Conservation (phyloP, 2,888 invertebrate species). For the Blomia tropicalis region DNA sequence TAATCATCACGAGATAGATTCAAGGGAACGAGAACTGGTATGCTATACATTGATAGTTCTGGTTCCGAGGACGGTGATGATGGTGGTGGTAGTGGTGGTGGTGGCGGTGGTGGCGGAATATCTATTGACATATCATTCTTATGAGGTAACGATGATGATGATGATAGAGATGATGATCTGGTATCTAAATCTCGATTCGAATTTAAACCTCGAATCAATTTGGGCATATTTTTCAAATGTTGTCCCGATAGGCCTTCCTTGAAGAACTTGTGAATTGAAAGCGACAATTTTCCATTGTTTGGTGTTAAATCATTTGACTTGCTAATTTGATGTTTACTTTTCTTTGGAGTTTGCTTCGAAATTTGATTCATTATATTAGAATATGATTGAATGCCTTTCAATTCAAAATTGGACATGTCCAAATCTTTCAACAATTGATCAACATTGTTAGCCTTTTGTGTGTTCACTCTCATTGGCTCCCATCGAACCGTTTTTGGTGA, state of each 20-base stretch:
- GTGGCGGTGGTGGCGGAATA: neutral
- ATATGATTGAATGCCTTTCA: neutral
- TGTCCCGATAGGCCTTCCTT: neutral
- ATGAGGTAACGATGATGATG: neutral
- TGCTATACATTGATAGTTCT: neutral
- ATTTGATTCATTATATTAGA: neutral
- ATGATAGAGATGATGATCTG: neutral
- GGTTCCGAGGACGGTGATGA: neutral
- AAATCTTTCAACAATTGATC: neutral
- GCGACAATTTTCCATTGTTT: neutral
- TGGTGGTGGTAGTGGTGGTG: neutral
- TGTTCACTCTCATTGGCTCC: neutral
- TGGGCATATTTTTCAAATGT: neutral
- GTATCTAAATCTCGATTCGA: neutral
- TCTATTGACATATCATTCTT: neutral
- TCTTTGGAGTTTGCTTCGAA: neutral
- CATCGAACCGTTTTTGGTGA: neutral
- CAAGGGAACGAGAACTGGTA: constrained; percentile 16
- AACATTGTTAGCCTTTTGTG: neutral
- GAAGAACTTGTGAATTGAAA: constrained; percentile 6
- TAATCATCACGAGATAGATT: constrained; percentile 11
- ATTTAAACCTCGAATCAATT: neutral
- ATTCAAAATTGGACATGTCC: constrained; percentile 3
- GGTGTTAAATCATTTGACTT: neutral
- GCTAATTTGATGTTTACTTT: neutral